Evolutionary conservation across 30 jellyfish, hydroid and myxozoan genomes (phyloP), one percentile per base, ranked within the genome.

Genomic region (Cassiopea andromeda): DNA sequence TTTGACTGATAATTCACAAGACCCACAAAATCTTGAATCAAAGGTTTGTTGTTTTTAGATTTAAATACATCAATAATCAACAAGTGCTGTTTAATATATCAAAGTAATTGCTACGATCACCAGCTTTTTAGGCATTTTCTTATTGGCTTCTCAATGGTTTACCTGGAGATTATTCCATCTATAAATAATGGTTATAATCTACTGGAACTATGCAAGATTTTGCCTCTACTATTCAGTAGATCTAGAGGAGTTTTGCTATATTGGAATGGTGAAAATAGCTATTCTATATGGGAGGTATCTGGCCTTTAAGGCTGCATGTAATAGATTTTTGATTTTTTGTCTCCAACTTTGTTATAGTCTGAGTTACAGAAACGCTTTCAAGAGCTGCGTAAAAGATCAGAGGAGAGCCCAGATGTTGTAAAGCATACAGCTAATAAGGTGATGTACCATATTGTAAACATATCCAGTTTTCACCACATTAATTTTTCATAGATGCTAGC

Each of bases 341-440:
- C 43, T 61, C 43, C 38, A 1, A 2, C 57, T 27, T 61, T 38
- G 3, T 69, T 82, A 1, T 48, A 84, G 92, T 57, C 85, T 15
- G 92, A 84, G 70, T 18, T 84, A 75, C 27, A 67, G 38, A 80
- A 72, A 12, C 85, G 85, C 68, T 67, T 84, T n/a, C 47, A 84
- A 57, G 85, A 84, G 79, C 92, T 15, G 60, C 50, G 78, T 5
- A 84, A 72, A 19, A 69, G 73, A 50, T 45, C 92, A 47, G 92
- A 84, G 46, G 78, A 58, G 16, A 44, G 18, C 1, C n/a, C 60
- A 46, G 70, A 48, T 57, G 69, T 9, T 44, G 14, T 6, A 43
- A 15, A 49, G 7, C 18, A 18, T 1, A 2, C 82, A 27, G 7
- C n/a, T 1, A 3, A 13, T 8, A 44, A 8, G 69, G 64, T 50